Evolutionary conservation across 2,797 vertebrate genomes (phyloP).

Genomic region (Mus caroli): DNA sequence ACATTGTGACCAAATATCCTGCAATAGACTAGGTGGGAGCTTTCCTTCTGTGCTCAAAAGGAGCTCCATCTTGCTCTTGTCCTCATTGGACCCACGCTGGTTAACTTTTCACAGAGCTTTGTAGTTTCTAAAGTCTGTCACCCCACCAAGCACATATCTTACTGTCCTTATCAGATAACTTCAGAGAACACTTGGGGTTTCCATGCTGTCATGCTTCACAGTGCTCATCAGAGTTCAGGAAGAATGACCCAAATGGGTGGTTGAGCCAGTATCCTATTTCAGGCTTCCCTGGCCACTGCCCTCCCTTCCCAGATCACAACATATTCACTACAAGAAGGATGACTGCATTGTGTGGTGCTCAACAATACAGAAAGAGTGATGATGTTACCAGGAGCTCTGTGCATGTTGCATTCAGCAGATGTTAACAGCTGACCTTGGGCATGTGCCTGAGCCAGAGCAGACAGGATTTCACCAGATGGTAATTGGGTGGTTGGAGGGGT

Average conservation of each 20-base stretch:
- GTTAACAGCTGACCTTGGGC: not conserved
- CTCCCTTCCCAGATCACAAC: too few species aligned
- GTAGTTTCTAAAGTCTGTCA: not conserved
- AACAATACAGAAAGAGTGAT: not conserved
- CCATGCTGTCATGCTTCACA: not conserved
- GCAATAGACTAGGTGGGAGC: not conserved
- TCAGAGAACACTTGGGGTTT: not conserved
- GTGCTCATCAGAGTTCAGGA: not conserved
- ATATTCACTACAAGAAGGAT: too few species aligned
- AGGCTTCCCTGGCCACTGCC: not conserved
- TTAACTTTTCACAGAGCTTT: not conserved
- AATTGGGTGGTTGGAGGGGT: not conserved
- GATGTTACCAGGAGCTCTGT: too few species aligned
- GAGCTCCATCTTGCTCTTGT: accelerated
- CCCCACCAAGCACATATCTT: not conserved
- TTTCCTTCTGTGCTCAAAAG: not conserved
- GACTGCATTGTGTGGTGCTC: not conserved
- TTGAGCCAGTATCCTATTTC: not conserved
- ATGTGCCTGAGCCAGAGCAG: not conserved
- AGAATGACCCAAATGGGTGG: not conserved
- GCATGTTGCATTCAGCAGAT: not conserved
- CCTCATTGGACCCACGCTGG: not conserved
- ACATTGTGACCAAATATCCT: too few species aligned
- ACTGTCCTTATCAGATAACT: not conserved
- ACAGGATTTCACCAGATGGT: not conserved